Percentiles rank a stretch among this genome's conserved stretches.
phyloP scores from a whole-genome alignment of 2,797 vertebrate species.

The Eospalax fontanierii region DNA sequence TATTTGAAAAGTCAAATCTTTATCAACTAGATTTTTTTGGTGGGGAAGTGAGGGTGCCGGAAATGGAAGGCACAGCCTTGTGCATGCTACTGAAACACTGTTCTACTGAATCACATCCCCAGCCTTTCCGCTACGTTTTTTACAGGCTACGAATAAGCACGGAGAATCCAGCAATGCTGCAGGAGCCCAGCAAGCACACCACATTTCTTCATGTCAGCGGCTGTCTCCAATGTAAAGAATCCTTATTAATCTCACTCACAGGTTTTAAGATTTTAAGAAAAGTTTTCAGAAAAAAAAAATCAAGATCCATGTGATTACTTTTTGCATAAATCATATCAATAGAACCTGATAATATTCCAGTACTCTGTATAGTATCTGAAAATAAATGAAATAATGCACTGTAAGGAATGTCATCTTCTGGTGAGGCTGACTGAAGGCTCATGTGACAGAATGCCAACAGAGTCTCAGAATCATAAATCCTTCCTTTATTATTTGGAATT shows the following conservation, averaged over 20 bases:
- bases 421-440: not conserved
- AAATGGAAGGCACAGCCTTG: not conserved
- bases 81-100: not conserved
- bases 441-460: conserved; percentile 20
- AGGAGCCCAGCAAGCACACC: not conserved
- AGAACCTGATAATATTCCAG: not conserved
- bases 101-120: not conserved
- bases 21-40: not conserved
- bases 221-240: conserved; percentile 47
- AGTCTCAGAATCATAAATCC: conserved; percentile 13
- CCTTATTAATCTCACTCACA: conserved; percentile 8
- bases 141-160: not conserved
- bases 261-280: conserved; percentile 59
- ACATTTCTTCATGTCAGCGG: conserved; percentile 6
- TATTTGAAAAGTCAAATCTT: not conserved
- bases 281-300: conserved; percentile 64
- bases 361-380: conserved; percentile 18
- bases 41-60: not conserved
- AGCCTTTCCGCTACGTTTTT: not conserved
- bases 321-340: conserved; percentile 6
- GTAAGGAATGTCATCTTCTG: not conserved
- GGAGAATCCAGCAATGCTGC: not conserved
- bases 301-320: conserved; percentile 24
- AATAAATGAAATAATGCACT: not conserved
- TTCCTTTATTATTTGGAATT: conserved; percentile 59